Evolutionary conservation across 2,113 vertebrate species (phyloP).

Genomic region (Microcebus lehilahytsara): DNA sequence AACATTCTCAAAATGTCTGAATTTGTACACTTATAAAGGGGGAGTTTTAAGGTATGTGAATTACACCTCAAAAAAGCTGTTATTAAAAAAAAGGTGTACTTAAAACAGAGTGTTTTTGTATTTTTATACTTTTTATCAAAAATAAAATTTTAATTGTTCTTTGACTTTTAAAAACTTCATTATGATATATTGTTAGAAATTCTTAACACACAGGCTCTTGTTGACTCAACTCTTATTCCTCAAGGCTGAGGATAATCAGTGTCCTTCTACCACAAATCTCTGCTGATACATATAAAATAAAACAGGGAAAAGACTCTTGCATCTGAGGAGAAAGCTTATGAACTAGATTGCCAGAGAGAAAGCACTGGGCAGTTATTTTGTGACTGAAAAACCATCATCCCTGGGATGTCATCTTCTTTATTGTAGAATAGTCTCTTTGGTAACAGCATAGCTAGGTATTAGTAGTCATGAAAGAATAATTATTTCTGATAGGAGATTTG

Average conservation of each 20-base stretch:
- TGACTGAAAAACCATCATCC: background rate
- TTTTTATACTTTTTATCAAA: background rate
- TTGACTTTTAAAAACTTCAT: background rate
- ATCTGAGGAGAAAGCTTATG: background rate
- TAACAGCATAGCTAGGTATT: background rate
- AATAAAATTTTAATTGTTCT: background rate
- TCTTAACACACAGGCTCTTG: background rate
- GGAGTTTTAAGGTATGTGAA: background rate
- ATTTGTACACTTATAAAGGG: background rate
- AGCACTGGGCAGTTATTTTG: background rate
- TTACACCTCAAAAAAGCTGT: background rate
- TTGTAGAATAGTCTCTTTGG: background rate
- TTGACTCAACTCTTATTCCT: background rate
- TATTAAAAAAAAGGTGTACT: background rate
- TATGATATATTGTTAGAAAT: background rate
- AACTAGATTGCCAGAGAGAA: background rate
- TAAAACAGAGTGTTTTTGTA: background rate
- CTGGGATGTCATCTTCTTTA: rapidly evolving
- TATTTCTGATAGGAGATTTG: background rate
- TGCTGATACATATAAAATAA: no score
- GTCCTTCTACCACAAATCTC: background rate
- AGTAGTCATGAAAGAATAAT: background rate
- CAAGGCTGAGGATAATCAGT: background rate
- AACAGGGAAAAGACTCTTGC: background rate
- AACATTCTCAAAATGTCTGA: background rate